Conservation (phyloP, 2,888 invertebrate genomes). For the Xiphydria camelus region DNA sequence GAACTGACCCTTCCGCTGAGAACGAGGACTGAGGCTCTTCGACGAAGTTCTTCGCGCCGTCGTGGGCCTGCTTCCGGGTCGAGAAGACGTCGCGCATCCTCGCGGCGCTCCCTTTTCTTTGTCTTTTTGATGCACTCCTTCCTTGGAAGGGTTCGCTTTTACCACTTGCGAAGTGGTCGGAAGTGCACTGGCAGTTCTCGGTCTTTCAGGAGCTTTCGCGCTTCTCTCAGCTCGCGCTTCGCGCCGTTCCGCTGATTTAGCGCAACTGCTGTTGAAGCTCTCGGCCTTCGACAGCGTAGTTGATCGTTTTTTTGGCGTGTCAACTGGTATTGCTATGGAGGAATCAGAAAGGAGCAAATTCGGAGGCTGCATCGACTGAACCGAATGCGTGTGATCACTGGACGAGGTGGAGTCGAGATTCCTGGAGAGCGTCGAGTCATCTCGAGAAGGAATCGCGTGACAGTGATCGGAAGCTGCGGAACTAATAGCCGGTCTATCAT, state of each 20-base stretch:
- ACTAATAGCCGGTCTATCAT: neutral
- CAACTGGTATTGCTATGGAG: neutral
- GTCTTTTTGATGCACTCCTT: no score
- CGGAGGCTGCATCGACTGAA: slow-evolving; percentile 5
- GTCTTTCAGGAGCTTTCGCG: neutral
- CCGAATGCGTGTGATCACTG: slow-evolving; percentile 4
- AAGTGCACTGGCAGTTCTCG: neutral
- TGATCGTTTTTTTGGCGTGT: no score
- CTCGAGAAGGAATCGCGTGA: no score
- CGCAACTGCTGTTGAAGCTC: neutral
- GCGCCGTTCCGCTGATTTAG: slow-evolving; percentile 4
- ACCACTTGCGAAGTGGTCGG: no score
- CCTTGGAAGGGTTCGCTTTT: no score
- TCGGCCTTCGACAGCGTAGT: neutral
- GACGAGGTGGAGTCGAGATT: slow-evolving; percentile 7
- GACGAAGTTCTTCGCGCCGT: no score
- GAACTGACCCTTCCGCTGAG: no score
- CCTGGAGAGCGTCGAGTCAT: slow-evolving; percentile 4
- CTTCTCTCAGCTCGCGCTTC: neutral
- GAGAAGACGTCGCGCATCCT: no score
- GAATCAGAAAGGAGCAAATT: slow-evolving; percentile 8
- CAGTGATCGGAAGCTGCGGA: no score
- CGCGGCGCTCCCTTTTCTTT: no score
- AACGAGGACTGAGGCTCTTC: no score
- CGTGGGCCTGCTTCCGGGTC: no score